Conservation (phyloP, 1,140 invertebrate genomes). For the Anoplophora glabripennis region DNA sequence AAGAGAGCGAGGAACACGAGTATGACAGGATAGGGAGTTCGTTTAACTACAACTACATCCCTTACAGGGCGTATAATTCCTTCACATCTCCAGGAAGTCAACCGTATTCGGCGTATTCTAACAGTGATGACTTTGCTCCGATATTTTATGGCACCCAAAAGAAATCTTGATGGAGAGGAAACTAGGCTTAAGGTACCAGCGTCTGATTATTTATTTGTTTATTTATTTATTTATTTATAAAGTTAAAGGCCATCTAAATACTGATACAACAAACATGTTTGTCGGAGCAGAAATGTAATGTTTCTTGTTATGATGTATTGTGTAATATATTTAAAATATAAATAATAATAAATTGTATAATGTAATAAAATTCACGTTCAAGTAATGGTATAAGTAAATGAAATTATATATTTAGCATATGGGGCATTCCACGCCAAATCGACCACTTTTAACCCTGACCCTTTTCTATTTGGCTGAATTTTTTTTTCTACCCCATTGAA, state of each 20-base stretch:
- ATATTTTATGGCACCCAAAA: conserved; percentile 1
- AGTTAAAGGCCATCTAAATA: not conserved
- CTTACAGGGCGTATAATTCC: not conserved
- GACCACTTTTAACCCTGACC: too few species aligned
- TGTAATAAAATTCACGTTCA: too few species aligned
- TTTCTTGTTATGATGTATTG: not conserved
- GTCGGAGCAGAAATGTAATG: not conserved
- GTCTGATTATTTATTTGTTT: not conserved
- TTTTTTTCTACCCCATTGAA: too few species aligned
- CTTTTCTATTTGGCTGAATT: too few species aligned
- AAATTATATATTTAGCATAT: too few species aligned
- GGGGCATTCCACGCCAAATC: too few species aligned
- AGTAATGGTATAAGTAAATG: too few species aligned
- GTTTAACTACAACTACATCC: conserved; percentile 2
- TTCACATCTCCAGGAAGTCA: too few species aligned
- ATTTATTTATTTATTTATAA: conserved; percentile 11
- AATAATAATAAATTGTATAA: too few species aligned
- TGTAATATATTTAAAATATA: too few species aligned
- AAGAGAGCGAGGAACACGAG: conserved; percentile 32
- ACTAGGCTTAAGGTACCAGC: not conserved
- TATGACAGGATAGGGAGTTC: conserved; percentile 29
- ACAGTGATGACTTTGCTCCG: not conserved
- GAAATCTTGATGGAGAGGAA: not conserved
- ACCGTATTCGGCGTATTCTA: not conserved
- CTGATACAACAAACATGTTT: not conserved